Base-by-base conservation (phyloP, 1,140 invertebrate species). In the Dendroctonus ponderosae region DNA sequence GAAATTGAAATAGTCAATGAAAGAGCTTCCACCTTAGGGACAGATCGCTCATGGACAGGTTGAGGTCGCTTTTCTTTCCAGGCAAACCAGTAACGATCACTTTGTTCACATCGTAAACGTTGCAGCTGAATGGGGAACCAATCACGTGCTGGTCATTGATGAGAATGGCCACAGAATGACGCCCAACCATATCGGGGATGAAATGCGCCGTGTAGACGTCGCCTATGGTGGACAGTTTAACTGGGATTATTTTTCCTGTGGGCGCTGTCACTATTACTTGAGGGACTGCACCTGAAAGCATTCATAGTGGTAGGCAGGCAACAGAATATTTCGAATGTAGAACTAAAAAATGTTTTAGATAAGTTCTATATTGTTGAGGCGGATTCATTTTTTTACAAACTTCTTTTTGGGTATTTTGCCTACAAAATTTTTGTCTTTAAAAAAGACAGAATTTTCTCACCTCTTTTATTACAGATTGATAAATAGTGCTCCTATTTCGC, bases 101-200 rank as follows among this genome's bases (percentile, higher is more conserved):
- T 74, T 91, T 89, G 6, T 87, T 88, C 0, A 95, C 93, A 78
- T 96, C 93, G 69, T 95, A 96, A 42, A 94, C 92, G 76, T 96
- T 96, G 79, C 93, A 96, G 40, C 88, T 89, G 78, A 96, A 95
- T 0, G 94, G 93, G n/a, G 92, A 95, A 0, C 92, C 93, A 68
- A 89, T 88, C 0, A 97, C 89, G 50, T 90, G 89, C 71, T 93
- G 87, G 26, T 88, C 89, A 63, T 92, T 92, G 5, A 94, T 84
- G 26, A 90, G 80, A 12, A 97, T 86, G 51, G 88, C 86, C 11
- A 97, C 85, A 56, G 88, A 88, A 79, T 97, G 93, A 0, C 93
- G 84, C 4, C 94, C 92, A 39, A 96, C 92, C 77, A 92, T 91
- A 63, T 86, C 85, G 0, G 94, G 92, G 0, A 87, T 86, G 73